phyloP scores from a whole-genome alignment of 2,113 vertebrate genomes.

The Alethe castanea region DNA sequence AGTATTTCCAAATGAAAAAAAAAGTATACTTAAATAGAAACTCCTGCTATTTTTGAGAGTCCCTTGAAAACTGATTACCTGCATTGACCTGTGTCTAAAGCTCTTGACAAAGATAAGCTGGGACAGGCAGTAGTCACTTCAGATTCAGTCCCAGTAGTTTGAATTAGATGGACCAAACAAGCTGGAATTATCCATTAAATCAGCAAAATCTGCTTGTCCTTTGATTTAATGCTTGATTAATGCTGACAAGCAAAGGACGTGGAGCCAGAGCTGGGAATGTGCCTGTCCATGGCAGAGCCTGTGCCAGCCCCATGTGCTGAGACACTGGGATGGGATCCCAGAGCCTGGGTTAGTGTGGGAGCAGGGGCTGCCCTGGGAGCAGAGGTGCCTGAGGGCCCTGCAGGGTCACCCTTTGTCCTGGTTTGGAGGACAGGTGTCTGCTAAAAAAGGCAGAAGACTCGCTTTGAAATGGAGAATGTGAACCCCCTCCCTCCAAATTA shows the following conservation, averaged over 20 bases:
- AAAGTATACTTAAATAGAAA: not conserved
- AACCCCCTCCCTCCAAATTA: no score
- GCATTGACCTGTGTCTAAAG: conserved; percentile 43
- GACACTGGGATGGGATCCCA: not conserved
- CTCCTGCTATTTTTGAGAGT: not conserved
- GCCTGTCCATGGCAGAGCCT: fast-evolving
- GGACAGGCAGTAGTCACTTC: conserved; percentile 50
- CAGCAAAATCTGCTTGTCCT: conserved; percentile 63
- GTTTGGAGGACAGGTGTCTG: no score
- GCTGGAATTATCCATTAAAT: conserved; percentile 64
- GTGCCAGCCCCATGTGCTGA: not conserved
- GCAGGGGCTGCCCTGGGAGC: not conserved
- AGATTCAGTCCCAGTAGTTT: conserved; percentile 11
- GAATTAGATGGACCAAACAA: conserved; percentile 54
- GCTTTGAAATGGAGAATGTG: no score
- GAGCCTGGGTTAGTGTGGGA: not conserved
- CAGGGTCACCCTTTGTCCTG: not conserved
- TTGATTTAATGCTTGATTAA: conserved; percentile 47
- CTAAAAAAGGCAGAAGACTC: no score
- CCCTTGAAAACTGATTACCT: conserved; percentile 30
- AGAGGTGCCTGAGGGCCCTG: fast-evolving
- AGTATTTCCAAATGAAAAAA: not conserved
- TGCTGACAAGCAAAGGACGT: not conserved
- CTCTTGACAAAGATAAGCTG: conserved; percentile 43
- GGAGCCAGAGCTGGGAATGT: not conserved